Conservation (phyloP, 2,797 vertebrate genomes). For the Falco berigora region DNA sequence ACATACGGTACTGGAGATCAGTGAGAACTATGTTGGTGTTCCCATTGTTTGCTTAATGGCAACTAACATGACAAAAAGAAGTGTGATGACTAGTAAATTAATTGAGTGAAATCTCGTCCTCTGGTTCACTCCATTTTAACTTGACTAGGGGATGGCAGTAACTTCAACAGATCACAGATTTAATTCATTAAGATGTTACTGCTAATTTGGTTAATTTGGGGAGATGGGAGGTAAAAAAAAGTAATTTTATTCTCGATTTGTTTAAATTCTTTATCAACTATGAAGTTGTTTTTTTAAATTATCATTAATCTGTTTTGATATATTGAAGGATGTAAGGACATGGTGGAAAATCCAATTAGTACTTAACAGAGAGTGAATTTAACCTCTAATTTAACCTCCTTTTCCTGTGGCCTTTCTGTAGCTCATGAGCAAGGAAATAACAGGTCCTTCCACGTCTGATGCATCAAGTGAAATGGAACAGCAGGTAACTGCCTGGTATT, state of each 20-base stretch:
- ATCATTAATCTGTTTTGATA: neutral
- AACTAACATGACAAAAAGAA: neutral
- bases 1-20: neutral
- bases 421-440: constrained; percentile 89
- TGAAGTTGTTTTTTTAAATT: neutral
- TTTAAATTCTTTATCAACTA: neutral
- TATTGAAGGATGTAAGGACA: neutral
- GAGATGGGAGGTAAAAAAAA: neutral
- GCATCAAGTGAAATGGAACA: constrained; percentile 83
- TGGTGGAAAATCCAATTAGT: neutral
- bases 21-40: neutral
- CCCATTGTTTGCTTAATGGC: neutral
- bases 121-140: neutral
- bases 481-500: constrained; percentile 76
- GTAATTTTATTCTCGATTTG: neutral
- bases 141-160: neutral
- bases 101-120: neutral
- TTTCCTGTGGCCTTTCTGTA: constrained; percentile 60
- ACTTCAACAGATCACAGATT: neutral
- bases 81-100: neutral
- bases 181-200: neutral
- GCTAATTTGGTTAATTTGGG: neutral
- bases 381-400: neutral
- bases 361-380: neutral
- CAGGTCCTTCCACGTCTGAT: constrained; percentile 75